Base-by-base conservation (phyloP, 2,888 invertebrate genomes). In the Clivina fossor region DNA sequence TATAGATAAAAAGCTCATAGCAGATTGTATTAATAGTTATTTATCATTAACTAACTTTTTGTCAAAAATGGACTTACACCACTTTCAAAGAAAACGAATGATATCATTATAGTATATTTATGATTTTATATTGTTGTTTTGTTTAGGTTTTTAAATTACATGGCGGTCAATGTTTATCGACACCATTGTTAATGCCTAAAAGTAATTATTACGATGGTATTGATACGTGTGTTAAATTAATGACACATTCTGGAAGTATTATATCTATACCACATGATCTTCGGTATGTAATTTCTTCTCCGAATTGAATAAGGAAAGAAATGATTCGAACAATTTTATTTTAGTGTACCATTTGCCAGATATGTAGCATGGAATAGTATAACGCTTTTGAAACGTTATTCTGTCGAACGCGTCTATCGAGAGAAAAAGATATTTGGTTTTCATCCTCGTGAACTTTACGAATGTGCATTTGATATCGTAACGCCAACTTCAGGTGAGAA, bases 381-480 rank as follows among this genome's bases (percentile, higher is more conserved):
- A 0, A 84, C 82, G 40, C 81, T 84, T 64, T 78, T 94, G 67
- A 86, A 93, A 60, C 82, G 97, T 43, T 97, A 90, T 71, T 83
- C 88, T 1, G 84, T 96, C 4, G 93, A 91, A 64, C 81, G 88
- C 46, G 93, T 96, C 1, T 97, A 86, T 68, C 79, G 93, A 56
- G 89, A 93, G 69, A 85, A 86, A 63, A 84, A 85, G 65, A 84
- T 85, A 2, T 79, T 78, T 55, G 91, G 92, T 1, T 87, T 89
- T 65, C 93, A 94, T 74, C 97, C 97, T 0, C 81, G 87, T 59
- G 94, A 96, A 74, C 80, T 90, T 13, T 85, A 86, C 54, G 94
- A 95, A 72, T 93, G 93, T 72, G 91, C 92, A 1, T 95, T 95
- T 72, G 97, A 97, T 72, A 90, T 97, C 57, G 87, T 96, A 22